Base-by-base conservation (phyloP, 2,113 vertebrate species). In the Odobenus rosmarus region DNA sequence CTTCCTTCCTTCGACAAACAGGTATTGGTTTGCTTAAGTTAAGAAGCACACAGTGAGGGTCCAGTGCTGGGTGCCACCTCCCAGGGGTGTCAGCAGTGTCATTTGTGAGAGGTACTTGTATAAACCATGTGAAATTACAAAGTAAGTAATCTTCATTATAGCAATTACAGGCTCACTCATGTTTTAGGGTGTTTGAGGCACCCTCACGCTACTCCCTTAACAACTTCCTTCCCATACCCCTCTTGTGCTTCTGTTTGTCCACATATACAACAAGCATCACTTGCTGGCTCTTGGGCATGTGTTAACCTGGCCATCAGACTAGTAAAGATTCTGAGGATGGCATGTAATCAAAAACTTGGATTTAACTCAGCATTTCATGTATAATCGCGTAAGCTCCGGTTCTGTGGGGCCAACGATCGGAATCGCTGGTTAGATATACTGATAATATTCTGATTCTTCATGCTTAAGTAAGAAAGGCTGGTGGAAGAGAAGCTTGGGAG, bases 1-100 rank as follows among this genome's bases (percentile, higher is more conserved):
- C 5, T 61, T 26, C 24, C 7, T 46, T 61, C 26, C 8, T 16
- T 31, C 3, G 11, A 79, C 26, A 97, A 69, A 55, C 31, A 71
- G 31, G 42, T 57, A 23, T 42, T 51, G 2, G 53, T 67, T 76
- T 79, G n/a, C 8, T 55, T 51, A 69, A 79, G 46, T 79, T 82
- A 82, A 96, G 90, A 85, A 86, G 90, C 62, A 76, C 7, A 96
- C 36, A 79, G 72, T 53, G 12, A 96, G 16, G 19, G 7, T 39
- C 26, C 36, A 46, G 7, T 11, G 12, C 28, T 15, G 14, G 14
- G 28, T 49, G 23, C 67, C 79, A n/a, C 39, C 61, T 86, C 53
- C 39, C n/a, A 61, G n/a, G 53, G 16, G 5, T 88, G 24, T 61
- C 55, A n/a, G 39, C 53, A 53, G 4, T 83, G 55, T 55, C 36